Percentiles rank a stretch among this genome's conserved stretches.
phyloP scores from a whole-genome alignment of 2,113 vertebrate species.

The Etheostoma cragini region DNA sequence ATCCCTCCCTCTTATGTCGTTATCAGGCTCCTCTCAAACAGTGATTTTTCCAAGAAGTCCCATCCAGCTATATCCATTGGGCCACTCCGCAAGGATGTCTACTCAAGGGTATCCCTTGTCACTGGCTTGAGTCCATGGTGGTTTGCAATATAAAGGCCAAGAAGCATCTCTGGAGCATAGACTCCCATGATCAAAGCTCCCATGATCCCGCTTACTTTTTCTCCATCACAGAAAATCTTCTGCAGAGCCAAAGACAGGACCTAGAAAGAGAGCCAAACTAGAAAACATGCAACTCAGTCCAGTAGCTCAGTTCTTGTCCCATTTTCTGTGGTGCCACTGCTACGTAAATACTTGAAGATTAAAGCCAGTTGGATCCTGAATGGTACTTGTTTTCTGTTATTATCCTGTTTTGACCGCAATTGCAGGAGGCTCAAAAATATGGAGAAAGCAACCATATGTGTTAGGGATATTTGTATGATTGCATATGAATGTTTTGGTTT shows the following conservation, averaged over 20 bases:
- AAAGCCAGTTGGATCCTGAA: conserved; percentile 9
- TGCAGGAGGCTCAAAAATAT: conserved; percentile 36
- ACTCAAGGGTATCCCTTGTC: conserved; percentile 31
- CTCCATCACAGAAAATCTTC: conserved; percentile 47
- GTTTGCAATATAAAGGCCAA: conserved; percentile 38
- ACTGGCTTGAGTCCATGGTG: conserved; percentile 3
- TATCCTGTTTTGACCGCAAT: conserved; percentile 53
- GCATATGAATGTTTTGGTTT: conserved; percentile 55
- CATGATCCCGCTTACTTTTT: conserved; percentile 32
- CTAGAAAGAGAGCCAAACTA: not conserved
- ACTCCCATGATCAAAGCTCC: conserved; percentile 37
- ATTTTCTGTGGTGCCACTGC: conserved; percentile 25
- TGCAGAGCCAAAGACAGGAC: not conserved
- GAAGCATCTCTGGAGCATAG: conserved; percentile 25
- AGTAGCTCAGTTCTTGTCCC: not conserved
- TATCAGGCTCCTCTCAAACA: conserved; percentile 44
- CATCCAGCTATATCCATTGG: conserved; percentile 72
- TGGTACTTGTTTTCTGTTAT: conserved; percentile 23
- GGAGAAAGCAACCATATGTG: conserved; percentile 61
- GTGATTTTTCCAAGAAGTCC: conserved; percentile 73
- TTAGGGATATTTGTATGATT: conserved; percentile 61
- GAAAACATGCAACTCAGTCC: conserved; percentile 10
- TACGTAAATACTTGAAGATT: conserved; percentile 16
- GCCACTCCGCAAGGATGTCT: conserved; percentile 34
- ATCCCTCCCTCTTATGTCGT: conserved; percentile 40